Evolutionary conservation across 2,113 vertebrate species (phyloP).

Genomic region (Phyllostomus hastatus): DNA sequence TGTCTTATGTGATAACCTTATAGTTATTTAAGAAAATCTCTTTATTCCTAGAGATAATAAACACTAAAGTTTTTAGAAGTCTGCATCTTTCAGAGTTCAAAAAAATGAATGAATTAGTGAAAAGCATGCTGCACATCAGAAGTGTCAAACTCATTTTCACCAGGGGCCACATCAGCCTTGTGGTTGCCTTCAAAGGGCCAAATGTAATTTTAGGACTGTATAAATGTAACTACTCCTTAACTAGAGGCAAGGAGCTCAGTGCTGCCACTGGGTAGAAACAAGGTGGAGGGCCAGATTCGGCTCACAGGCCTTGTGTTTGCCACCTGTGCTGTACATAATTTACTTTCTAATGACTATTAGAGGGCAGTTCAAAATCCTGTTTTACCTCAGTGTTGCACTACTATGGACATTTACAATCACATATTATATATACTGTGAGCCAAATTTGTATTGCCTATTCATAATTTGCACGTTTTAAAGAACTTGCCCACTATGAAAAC

Average conservation of each 20-base stretch:
- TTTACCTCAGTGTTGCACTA: neutral
- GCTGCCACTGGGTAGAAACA: no score
- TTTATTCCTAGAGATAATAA: neutral
- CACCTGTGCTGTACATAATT: neutral
- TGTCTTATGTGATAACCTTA: neutral
- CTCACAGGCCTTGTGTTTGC: no score
- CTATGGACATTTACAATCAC: neutral
- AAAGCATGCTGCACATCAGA: neutral
- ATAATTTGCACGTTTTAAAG: neutral
- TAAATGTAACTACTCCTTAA: no score
- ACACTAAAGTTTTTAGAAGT: neutral
- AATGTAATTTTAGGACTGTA: no score
- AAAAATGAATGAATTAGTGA: neutral
- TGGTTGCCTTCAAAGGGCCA: no score
- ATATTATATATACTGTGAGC: neutral
- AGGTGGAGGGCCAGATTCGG: no score
- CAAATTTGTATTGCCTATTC: neutral
- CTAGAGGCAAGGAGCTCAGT: no score
- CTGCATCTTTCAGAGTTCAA: neutral
- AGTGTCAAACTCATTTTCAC: no score
- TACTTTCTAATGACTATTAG: neutral
- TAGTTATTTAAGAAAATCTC: neutral
- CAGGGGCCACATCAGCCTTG: no score
- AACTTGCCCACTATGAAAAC: neutral
- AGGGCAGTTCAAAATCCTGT: neutral